phyloP scores from a whole-genome alignment of 1,140 invertebrate genomes.

The Phthorimaea operculella region DNA sequence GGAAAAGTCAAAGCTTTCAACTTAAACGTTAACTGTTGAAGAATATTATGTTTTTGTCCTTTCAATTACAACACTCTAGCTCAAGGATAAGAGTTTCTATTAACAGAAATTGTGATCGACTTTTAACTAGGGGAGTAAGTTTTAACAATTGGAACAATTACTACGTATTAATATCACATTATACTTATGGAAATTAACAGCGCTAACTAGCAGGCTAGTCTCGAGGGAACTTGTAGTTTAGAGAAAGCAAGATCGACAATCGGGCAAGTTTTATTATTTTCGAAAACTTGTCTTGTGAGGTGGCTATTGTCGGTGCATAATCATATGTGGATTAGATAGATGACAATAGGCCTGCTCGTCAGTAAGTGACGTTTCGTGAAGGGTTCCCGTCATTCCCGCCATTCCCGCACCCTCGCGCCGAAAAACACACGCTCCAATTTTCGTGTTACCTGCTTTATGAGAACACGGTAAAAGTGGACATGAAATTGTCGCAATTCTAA shows the following conservation, averaged over 20 bases:
- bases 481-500: slow-evolving; percentile 11
- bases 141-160: slow-evolving; percentile 37
- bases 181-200: slow-evolving; percentile 34
- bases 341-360: slow-evolving; percentile 54
- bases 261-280: slow-evolving; percentile 45
- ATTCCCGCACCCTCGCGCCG: slow-evolving; percentile 27
- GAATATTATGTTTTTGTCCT: too few relatives aligned
- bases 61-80: too few relatives aligned
- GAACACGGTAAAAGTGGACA: slow-evolving; percentile 14
- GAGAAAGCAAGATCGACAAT: slow-evolving; percentile 50
- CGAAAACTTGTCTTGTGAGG: slow-evolving; percentile 52
- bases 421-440: slow-evolving; percentile 23
- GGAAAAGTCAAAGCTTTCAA: too few relatives aligned
- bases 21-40: too few relatives aligned
- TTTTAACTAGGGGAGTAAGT: background rate
- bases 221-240: slow-evolving; percentile 34
- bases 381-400: too few relatives aligned
- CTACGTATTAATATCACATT: slow-evolving; percentile 30
- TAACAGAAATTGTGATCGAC: too few relatives aligned
- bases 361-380: slow-evolving; percentile 45
- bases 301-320: slow-evolving; percentile 52
- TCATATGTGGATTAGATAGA: slow-evolving; percentile 49
- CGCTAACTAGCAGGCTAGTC: slow-evolving; percentile 28
- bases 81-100: too few relatives aligned
- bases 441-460: slow-evolving; percentile 15